Percentiles rank a stretch among this genome's conserved stretches.
Conservation (phyloP, 1,140 invertebrate genomes). For the Drosophila ogumai region DNA sequence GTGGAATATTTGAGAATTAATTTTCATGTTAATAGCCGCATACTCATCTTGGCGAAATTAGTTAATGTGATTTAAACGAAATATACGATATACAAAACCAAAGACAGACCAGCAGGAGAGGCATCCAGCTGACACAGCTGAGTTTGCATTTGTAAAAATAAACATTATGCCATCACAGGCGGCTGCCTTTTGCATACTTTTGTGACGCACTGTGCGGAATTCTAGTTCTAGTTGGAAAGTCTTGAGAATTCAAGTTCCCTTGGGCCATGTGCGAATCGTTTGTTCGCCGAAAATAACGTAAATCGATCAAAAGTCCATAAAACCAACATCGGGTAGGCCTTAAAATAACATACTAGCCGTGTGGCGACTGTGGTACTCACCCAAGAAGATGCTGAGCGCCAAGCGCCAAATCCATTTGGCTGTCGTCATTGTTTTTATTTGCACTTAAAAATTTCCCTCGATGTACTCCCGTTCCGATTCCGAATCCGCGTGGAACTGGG, state of each 20-base stretch:
- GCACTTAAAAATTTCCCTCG: slow-evolving; percentile 73
- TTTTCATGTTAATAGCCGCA: slow-evolving; percentile 68
- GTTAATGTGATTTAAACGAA: slow-evolving; percentile 56
- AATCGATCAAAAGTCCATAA: slow-evolving; percentile 68
- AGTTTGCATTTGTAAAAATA: slow-evolving; percentile 57
- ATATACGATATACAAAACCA: slow-evolving; percentile 32
- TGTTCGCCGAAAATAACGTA: slow-evolving; percentile 48
- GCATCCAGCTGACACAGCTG: slow-evolving; percentile 33
- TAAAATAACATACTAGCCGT: slow-evolving; percentile 20
- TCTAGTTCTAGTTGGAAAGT: slow-evolving; percentile 5
- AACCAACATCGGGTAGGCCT: slow-evolving; percentile 44
- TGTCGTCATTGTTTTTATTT: slow-evolving; percentile 80
- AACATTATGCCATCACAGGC: slow-evolving; percentile 49
- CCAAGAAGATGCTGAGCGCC: slow-evolving; percentile 66
- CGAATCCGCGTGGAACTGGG: slow-evolving; percentile 54
- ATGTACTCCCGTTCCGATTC: slow-evolving; percentile 23
- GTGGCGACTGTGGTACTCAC: slow-evolving; percentile 48
- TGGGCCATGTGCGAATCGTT: slow-evolving; percentile 43
- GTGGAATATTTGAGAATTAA: slow-evolving; percentile 55
- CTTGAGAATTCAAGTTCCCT: slow-evolving; percentile 19
- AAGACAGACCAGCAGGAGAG: neutral
- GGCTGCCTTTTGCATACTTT: slow-evolving; percentile 28
- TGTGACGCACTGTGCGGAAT: slow-evolving; percentile 46
- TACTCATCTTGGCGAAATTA: slow-evolving; percentile 55
- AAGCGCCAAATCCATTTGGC: slow-evolving; percentile 80